Base-by-base conservation (phyloP, 2,797 vertebrate species). In the Alca torda region DNA sequence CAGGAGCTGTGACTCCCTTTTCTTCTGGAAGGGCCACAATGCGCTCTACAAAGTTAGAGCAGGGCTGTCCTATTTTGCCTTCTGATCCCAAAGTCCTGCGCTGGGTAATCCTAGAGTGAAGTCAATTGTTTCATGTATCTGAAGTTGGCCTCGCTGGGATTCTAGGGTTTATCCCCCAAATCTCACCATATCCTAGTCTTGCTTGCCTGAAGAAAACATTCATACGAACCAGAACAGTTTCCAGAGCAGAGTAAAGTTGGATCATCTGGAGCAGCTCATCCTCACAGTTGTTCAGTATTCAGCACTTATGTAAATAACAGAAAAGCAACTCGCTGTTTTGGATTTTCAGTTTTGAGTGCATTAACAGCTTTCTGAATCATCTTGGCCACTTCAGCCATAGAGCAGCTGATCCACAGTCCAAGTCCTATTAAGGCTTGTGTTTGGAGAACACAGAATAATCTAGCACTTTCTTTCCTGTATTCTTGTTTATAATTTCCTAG, bases 271-370 rank as follows among this genome's bases (percentile, higher is more conserved):
- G 14, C 53, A 74, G 46, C 39, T 74, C 11, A 17, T 88, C 30
- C 11, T 80, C 16, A 11, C 1, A 2, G 2, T 13, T 41, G 19
- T 74, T 88, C 4, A 57, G 26, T 76, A 9, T 43, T 74, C 37
- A 57, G 31, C 3, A 2, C 11, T 93, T 88, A 9, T 37, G 23
- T 70, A 28, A 88, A 64, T 39, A 70, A 37, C 21, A 72, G 61
- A 69, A 60, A 39, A 84, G 6, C 0, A 0, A 23, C 5, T 81
- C 0, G 0, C 48, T 33, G 3, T 19, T 72, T 26, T 26, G 6
- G 8, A 10, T 65, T 79, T 93, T 64, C 23, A 16, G 1, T 46
- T 78, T 64, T 48, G 37, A 76, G 17, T 28, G 4, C 21, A 25
- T 46, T 75, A 67, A 51, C 24, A 39, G n/a, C 11, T 90, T 79